These are phyloP conservation scores for Mixornis gularis DNA, from an alignment of 2,113 vertebrate species.

Conservation along the genomic window DNA sequence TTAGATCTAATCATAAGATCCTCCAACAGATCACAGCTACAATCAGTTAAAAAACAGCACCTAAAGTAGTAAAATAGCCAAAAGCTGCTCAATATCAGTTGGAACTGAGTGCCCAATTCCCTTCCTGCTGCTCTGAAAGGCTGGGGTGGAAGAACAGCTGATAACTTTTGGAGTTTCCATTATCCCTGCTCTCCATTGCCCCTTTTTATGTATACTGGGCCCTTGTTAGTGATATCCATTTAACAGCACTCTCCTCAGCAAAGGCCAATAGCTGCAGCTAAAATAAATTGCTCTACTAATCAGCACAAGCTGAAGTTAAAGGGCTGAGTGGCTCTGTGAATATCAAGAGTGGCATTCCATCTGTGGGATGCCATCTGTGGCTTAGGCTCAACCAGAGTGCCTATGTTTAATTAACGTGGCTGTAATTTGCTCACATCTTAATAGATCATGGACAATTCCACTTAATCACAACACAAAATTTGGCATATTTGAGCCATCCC, in stretches of 20 bases:
- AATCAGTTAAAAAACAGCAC: neutral
- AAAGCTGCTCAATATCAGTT: neutral
- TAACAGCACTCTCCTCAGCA: slow-evolving; percentile 35
- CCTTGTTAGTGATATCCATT: slow-evolving; percentile 18
- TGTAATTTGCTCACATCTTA: slow-evolving; percentile 58
- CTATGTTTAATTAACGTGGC: slow-evolving; percentile 66
- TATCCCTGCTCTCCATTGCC: neutral
- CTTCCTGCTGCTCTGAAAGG: slow-evolving; percentile 19
- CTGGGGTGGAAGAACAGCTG: neutral
- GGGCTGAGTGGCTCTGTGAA: slow-evolving; percentile 54
- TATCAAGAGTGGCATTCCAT: slow-evolving; percentile 63
- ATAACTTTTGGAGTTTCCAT: neutral
- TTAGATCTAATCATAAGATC: neutral
- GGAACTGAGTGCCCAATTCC: neutral
- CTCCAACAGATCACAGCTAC: neutral
- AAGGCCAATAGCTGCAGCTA: slow-evolving; percentile 44
- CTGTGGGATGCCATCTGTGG: slow-evolving; percentile 64
- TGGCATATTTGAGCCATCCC: slow-evolving; percentile 12
- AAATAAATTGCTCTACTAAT: slow-evolving; percentile 62
- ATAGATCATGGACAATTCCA: slow-evolving; percentile 52
- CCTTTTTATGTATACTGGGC: neutral
- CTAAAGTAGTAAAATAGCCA: neutral
- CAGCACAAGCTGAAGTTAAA: slow-evolving; percentile 58
- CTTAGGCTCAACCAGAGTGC: slow-evolving; percentile 45
- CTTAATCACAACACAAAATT: slow-evolving; percentile 33